Evolutionary conservation across 2,888 invertebrate genomes (phyloP), one percentile per base, ranked within the genome.

Genomic region (Branchellion lobata): DNA sequence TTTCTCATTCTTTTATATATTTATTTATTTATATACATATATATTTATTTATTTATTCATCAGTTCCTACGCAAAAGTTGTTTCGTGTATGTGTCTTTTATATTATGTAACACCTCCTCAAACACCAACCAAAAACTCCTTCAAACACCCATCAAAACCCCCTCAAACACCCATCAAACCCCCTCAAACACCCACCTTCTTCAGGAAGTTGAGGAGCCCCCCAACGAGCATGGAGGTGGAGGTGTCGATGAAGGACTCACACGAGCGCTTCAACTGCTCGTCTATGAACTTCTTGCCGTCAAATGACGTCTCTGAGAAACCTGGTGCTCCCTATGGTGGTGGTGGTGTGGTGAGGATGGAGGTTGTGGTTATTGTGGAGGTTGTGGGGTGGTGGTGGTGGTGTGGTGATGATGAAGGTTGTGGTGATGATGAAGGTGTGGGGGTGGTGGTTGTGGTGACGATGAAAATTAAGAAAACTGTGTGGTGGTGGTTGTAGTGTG

Each of bases 241-340:
- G 86, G 93, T 91, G 80, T 91, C 91, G 77, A 97, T 97, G 84
- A 96, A 94, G 36, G 90, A 90, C 86, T 97, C 96, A 86, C 97
- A 98, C 51, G 93, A 92, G 1, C 90, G 90, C 89, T 97, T 96
- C 83, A 99, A 87, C 85, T 95, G 94, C 36, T 93, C 91, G 86
- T 99, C 99, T 0, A 99, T 96, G 86, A 97, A 95, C 87, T 96
- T 94, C 84, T 97, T 92, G 0, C 97, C 97, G 87, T 99, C 98
- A 34, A 96, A 89, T 81, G 95, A 90, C 86, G 94, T 93, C 86
- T 98, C 97, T 83, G 91, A 92, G 75, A 98, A 95, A 88, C 93
- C 92, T 0, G 97, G 96, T 0, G 97, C 94, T 0, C 96, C 79
- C 78, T 81, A 68, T n/a, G 21, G 1, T 27, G 5, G 24, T 57